phyloP scores from a whole-genome alignment of 2,113 vertebrate species.

The Toxotes jaculatrix region DNA sequence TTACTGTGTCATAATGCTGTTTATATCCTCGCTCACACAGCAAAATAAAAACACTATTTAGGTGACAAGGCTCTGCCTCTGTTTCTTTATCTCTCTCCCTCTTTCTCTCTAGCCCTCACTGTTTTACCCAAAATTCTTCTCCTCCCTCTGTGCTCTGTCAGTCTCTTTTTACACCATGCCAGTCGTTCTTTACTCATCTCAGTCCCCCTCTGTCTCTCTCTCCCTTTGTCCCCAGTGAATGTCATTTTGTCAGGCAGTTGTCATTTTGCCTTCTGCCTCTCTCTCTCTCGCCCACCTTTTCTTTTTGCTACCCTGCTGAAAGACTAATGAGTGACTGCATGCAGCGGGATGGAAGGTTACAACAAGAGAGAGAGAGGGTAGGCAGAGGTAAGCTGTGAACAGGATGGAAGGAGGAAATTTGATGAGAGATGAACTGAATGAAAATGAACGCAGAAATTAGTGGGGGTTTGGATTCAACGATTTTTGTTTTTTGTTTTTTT shows the following conservation, averaged over 20 bases:
- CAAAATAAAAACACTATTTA: constrained; percentile 61
- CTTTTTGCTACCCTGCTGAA: constrained; percentile 43
- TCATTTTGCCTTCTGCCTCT: constrained; percentile 48
- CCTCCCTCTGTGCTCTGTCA: constrained; percentile 45
- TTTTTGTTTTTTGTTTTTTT: no score
- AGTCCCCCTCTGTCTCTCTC: constrained; percentile 27
- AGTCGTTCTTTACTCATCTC: constrained; percentile 62
- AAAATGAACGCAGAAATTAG: constrained; percentile 2
- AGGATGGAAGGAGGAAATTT: not conserved
- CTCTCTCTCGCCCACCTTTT: constrained; percentile 22
- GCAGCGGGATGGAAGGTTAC: constrained; percentile 36
- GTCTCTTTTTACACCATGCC: constrained; percentile 58
- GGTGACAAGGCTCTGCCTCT: constrained; percentile 50
- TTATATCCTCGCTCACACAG: constrained; percentile 50
- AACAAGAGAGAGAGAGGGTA: not conserved
- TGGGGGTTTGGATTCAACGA: no score
- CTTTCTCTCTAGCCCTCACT: constrained; percentile 39
- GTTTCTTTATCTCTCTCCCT: constrained; percentile 20
- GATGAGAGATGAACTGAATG: not conserved
- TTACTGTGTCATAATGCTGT: constrained; percentile 52
- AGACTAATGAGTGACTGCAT: constrained; percentile 64
- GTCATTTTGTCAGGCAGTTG: constrained; percentile 71
- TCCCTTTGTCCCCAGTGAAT: constrained; percentile 58
- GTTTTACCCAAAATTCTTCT: constrained; percentile 52
- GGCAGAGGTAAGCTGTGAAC: constrained; percentile 4